Base-by-base conservation (phyloP, 2,113 vertebrate genomes). In the Alethe castanea region DNA sequence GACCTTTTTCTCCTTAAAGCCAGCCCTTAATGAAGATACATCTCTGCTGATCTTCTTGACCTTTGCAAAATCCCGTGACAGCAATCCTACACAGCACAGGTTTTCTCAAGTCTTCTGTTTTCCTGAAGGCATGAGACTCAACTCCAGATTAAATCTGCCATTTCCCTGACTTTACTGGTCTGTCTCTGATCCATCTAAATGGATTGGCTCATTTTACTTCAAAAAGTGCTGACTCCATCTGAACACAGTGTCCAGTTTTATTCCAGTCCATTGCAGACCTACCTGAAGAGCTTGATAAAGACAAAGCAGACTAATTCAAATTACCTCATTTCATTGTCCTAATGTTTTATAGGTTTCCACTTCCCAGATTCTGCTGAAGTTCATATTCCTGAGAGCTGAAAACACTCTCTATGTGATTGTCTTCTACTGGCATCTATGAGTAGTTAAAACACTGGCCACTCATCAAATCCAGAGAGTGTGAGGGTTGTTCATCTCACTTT, bases 361-460 rank as follows among this genome's bases (percentile, higher is more conserved):
- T 84, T 62, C 16, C 15, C 18, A 60, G 18, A 44, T 67, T 72
- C 57, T 88, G 24, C 4, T 82, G 29, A 82, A 90, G 20, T 28
- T 36, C 4, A 5, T 38, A 38, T 52, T 85, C 18, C 9, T 67
- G 44, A 7, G 14, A 40, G 61, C 22, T 88, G 38, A 72, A 79
- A 70, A 82, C 1, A 23, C 48, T 90, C 29, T 12, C 35, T 64
- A 10, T 35, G 11, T 24, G 4, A 8, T 56, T 71, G 4, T 42
- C 44, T 85, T 71, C 57, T 67, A 7, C 10, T 52, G 35, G 29
- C 16, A 52, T 2, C 5, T 19, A 10, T 9, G 16, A 38, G 42
- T 11, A 14, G 10, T 56, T 70, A 24, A 38, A 53, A 42, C 0
- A 0, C 20, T 52, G 3, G 11, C 4, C 31, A 26, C 5, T 33